Conservation (phyloP, 2,888 invertebrate genomes). For the Pterostichus madidus region DNA sequence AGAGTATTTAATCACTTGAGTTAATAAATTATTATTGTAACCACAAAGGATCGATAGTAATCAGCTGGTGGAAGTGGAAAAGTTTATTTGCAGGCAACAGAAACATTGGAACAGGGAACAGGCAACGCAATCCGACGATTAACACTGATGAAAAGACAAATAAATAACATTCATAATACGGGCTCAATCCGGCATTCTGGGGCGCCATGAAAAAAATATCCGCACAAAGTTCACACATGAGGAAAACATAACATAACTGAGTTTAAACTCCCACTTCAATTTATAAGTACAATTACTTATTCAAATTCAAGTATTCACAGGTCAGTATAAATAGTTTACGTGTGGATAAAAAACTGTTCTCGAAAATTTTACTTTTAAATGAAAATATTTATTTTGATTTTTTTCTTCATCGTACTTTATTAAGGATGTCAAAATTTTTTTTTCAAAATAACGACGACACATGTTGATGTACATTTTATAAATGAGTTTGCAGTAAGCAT, state of each 20-base stretch:
- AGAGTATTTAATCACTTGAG: constrained; percentile 60
- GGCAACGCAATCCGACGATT: neutral
- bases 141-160: constrained; percentile 46
- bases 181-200: constrained; percentile 39
- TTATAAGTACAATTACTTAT: too few relatives aligned
- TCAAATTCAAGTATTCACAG: too few relatives aligned
- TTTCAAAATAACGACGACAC: too few relatives aligned
- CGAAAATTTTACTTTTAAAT: too few relatives aligned
- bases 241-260: neutral
- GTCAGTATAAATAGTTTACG: too few relatives aligned
- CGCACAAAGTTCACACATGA: neutral
- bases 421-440: too few relatives aligned
- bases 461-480: too few relatives aligned
- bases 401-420: too few relatives aligned
- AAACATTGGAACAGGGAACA: neutral
- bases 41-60: constrained; percentile 69
- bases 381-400: too few relatives aligned
- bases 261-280: constrained; percentile 37
- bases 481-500: too few relatives aligned
- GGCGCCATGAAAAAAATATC: constrained; percentile 37
- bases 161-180: constrained; percentile 58
- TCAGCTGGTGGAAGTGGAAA: constrained; percentile 65
- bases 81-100: constrained; percentile 52
- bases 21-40: constrained; percentile 69
- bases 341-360: too few relatives aligned